Evolutionary conservation across 2,113 vertebrate species (phyloP).

Genomic region (Heterocephalus glaber): DNA sequence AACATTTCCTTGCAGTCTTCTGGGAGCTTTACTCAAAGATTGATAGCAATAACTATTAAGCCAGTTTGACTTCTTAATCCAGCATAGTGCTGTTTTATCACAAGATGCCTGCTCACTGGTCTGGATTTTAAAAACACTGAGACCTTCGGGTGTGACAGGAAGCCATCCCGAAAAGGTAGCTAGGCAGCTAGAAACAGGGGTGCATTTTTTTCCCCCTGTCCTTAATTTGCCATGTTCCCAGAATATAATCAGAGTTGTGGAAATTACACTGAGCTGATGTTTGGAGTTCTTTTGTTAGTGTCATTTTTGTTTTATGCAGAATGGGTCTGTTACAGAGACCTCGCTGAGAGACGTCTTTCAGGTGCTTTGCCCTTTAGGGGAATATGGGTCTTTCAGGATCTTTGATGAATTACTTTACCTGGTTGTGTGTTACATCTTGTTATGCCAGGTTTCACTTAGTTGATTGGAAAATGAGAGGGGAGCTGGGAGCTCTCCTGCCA

Average conservation of each 20-base stretch:
- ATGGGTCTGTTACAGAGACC: conserved; percentile 36
- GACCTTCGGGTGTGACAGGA: background rate
- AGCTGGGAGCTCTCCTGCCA: background rate
- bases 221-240: background rate
- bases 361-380: background rate
- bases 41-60: background rate
- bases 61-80: background rate
- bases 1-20: background rate
- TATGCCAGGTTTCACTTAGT: conserved; percentile 1
- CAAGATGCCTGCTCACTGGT: background rate
- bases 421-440: background rate
- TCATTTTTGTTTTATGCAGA: conserved; percentile 47
- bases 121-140: conserved; percentile 27
- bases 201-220: background rate
- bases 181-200: background rate
- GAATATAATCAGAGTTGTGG: background rate
- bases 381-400: conserved; percentile 3
- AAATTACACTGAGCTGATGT: background rate
- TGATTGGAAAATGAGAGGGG: background rate
- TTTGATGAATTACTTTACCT: background rate
- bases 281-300: conserved; percentile 15
- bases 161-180: background rate
- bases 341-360: conserved; percentile 23
- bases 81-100: background rate
- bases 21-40: background rate